Conservation (phyloP, 92 coral and sea anemone species). For the Porites evermanni region DNA sequence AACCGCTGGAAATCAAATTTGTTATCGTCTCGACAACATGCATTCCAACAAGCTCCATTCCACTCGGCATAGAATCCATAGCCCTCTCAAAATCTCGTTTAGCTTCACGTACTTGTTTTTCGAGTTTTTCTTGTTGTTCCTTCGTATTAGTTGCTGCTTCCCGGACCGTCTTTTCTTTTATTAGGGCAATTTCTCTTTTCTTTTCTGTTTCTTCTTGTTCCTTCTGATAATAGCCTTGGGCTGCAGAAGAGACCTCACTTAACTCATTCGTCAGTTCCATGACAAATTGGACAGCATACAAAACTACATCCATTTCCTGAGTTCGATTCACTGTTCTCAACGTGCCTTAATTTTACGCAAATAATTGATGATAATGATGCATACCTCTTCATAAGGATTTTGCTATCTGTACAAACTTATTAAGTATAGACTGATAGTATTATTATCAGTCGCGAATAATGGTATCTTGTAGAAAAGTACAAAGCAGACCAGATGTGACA, state of each 20-base stretch:
- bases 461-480: too few species aligned
- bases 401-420: too few species aligned
- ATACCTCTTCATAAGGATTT: too few species aligned
- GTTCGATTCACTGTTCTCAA: too few species aligned
- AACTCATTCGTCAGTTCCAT: conserved; percentile 72
- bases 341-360: too few species aligned
- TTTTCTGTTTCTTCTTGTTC: conserved; percentile 19
- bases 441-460: too few species aligned
- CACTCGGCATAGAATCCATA: conserved; percentile 46
- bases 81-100: conserved; percentile 59
- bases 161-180: conserved; percentile 24
- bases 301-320: too few species aligned
- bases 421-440: too few species aligned
- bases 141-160: conserved; percentile 13
- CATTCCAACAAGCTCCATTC: conserved; percentile 16
- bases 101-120: conserved; percentile 41
- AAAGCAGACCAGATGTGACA: too few species aligned
- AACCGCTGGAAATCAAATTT: background rate
- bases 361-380: too few species aligned
- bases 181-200: conserved; percentile 42
- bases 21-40: conserved; percentile 12
- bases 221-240: conserved; percentile 59
- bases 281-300: conserved; percentile 10
- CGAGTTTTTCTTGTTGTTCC: conserved; percentile 40
- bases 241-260: conserved; percentile 65